Evolutionary conservation across 1,140 invertebrate genomes (phyloP), one percentile per base, ranked within the genome.

Genomic region (Ylistrum balloti): DNA sequence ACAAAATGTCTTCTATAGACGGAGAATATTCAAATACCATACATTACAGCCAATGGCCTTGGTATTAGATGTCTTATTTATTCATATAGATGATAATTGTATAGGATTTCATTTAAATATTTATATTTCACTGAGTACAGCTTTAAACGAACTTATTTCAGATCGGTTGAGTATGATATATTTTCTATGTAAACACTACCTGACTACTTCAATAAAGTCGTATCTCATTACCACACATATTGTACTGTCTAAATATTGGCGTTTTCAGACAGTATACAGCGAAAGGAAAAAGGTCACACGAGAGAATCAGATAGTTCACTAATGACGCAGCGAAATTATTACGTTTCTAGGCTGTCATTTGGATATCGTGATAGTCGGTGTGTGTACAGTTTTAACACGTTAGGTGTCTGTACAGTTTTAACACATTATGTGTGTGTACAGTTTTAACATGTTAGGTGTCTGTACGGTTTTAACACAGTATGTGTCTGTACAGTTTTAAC

Each of bases 71-170:
- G 22, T 20, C 2, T 9, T 48, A 48, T 20, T 22, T 48, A 48
- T 48, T 17, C 22, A 17, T 48, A 22, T 7, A 38, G 35, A 5
- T 38, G 45, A 48, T 17, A 17, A 48, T 20, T 48, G 45, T 48
- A 48, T 48, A 48, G 45, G 22, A 48, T 48, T 17, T 48, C 45
- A 48, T 48, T 48, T 48, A 48, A 48, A 48, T 48, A 48, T 48
- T 48, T 48, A 48, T 48, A 48, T 48, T 48, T 9, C 45, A 20
- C 45, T 48, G 45, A 48, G 22, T 48, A 48, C 45, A 48, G 11
- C 2, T 48, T 48, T 74, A 74, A 74, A 74, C 28, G n/a, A 74
- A 74, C 56, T 74, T 74, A 74, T 74, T 74, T 74, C 56, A 9
- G 5, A 74, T 74, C 56, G 28, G 56, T 5, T 74, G 56, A 74